phyloP scores from a whole-genome alignment of 2,797 vertebrate species.

The Eupleurogrammus muticus region DNA sequence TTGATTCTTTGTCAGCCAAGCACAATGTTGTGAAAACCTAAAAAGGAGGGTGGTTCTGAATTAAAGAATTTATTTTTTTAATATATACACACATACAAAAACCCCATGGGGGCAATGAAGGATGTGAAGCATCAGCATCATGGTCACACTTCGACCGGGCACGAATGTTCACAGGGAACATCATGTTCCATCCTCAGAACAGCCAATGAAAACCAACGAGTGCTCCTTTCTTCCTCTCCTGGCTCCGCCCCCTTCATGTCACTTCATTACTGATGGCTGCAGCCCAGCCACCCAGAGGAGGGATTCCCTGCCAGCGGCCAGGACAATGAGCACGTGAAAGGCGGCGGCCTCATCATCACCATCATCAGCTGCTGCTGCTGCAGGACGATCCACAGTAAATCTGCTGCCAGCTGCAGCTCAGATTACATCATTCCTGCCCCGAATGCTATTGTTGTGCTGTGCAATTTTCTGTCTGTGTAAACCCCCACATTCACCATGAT shows the following conservation, averaged over 20 bases:
- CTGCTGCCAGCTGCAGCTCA: constrained; percentile 2
- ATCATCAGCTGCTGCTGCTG: constrained; percentile 2
- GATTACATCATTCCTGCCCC: constrained; percentile 32
- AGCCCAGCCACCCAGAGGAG: constrained; percentile 4
- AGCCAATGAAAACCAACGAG: constrained; percentile 63
- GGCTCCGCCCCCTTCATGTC: constrained; percentile 32
- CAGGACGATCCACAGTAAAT: not conserved
- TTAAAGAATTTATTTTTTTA: too few relatives aligned
- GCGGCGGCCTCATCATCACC: not conserved
- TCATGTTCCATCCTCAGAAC: constrained; percentile 33
- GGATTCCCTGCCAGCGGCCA: constrained; percentile 16
- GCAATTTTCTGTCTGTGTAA: not conserved
- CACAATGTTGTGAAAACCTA: too few relatives aligned
- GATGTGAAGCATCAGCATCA: constrained; percentile 5
- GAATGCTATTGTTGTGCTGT: not conserved
- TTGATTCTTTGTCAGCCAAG: too few relatives aligned
- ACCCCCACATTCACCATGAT: constrained; percentile 25
- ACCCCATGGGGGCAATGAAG: not conserved
- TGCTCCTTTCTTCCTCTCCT: constrained; percentile 7
- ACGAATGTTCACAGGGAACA: constrained; percentile 45
- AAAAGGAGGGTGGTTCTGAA: too few relatives aligned
- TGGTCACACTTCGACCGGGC: not conserved
- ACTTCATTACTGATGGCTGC: constrained; percentile 2
- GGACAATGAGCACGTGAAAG: not conserved
- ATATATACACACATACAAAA: not conserved